Evolutionary conservation across 2,797 vertebrate genomes (phyloP), one percentile per base, ranked within the genome.

Genomic region (Sebastes miniatus): DNA sequence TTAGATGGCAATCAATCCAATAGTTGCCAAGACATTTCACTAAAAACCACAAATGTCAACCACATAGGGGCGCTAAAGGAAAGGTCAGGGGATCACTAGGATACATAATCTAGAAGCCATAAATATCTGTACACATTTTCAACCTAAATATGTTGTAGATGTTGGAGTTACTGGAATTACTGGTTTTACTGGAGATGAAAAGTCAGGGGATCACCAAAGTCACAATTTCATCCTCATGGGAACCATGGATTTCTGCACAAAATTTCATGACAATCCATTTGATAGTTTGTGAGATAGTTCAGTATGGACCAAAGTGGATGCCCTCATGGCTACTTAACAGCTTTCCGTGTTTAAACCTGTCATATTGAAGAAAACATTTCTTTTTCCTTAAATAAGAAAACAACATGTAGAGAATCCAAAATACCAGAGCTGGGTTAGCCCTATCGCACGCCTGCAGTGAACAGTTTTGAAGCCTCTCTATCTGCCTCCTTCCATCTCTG

Each of bases 401-500:
- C 22, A 67, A 24, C 57, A 36, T 61, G 34, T 11, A 34, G 36
- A 67, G 34, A 25, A 50, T 59, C 18, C 10, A 68, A 66, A 77
- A 76, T 39, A 39, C 5, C 8, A 76, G 63, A 54, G 54, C 64
- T 69, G 50, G 7, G 32, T 79, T 69, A 5, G 34, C 5, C 16
- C 13, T 73, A 20, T 75, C 22, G 76, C 64, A 79, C 20, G 70
- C 34, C 50, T 75, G 31, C 54, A 80, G 66, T 31, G 58, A 81
- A 62, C 56, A 76, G 69, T 81, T 80, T 43, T 20, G 31, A 72
- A 69, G 25, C 72, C 76, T 68, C 32, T 24, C 25, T 90, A 88
- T 93, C 86, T 88, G 81, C 56, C 62, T 75, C 80, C 36, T 39
- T 86, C 71, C 80, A 88, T 86, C 87, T 90, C 77, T 84, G 77